These are phyloP conservation scores for Avahi laniger DNA, from an alignment of 2,797 vertebrate species.

Conservation along the genomic window DNA sequence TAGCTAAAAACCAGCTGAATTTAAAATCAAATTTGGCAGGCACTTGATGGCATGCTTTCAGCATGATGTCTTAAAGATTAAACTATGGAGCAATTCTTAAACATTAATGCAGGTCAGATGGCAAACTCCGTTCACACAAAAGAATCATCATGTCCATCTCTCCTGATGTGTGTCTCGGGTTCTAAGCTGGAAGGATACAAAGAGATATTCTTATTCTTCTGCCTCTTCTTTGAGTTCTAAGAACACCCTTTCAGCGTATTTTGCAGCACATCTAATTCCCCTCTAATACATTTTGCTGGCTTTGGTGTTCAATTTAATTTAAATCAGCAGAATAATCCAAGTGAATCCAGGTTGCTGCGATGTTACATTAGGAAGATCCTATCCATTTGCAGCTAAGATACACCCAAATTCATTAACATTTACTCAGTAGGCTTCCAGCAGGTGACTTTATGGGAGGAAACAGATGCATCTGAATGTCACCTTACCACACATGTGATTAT, in stretches of 20 bases:
- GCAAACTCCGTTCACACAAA: slow-evolving; percentile 36
- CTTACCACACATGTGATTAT: slow-evolving; percentile 56
- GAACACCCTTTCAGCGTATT: slow-evolving; percentile 56
- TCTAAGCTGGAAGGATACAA: slow-evolving; percentile 15
- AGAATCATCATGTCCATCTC: slow-evolving; percentile 21
- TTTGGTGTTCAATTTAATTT: slow-evolving; percentile 69
- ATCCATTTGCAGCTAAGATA: slow-evolving; percentile 72
- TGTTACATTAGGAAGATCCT: slow-evolving; percentile 70
- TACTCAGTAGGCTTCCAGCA: slow-evolving; percentile 68
- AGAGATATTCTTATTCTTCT: slow-evolving; percentile 4
- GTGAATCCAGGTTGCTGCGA: slow-evolving; percentile 70
- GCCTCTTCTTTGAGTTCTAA: slow-evolving; percentile 15
- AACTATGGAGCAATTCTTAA: slow-evolving; percentile 59
- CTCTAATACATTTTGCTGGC: slow-evolving; percentile 63
- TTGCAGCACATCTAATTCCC: slow-evolving; percentile 55
- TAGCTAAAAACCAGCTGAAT: slow-evolving; percentile 69
- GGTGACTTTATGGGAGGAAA: slow-evolving; percentile 69
- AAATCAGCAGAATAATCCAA: slow-evolving; percentile 77
- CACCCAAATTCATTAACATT: slow-evolving; percentile 71
- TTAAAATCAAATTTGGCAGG: slow-evolving; percentile 71
- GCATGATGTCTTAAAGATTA: slow-evolving; percentile 72
- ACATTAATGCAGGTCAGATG: slow-evolving; percentile 66
- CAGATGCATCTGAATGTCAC: slow-evolving; percentile 74
- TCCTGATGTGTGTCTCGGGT: not conserved
- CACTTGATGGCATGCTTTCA: slow-evolving; percentile 65